Conservation (phyloP, 2,888 invertebrate genomes). For the Metopia argyrocephala region DNA sequence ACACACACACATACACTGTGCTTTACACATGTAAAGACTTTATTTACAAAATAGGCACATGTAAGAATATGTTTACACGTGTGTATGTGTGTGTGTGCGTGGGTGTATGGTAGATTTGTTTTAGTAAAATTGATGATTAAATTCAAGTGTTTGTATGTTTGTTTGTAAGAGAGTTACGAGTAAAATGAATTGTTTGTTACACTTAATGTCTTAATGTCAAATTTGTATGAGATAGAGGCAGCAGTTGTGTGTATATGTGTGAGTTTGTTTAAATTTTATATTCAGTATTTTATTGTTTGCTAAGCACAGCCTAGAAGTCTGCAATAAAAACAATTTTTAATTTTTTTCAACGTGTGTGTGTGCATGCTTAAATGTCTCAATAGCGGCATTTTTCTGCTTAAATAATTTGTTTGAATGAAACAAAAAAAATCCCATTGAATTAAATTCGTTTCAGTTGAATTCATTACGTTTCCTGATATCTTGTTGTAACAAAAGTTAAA, state of each 20-base stretch:
- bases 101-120: slow-evolving; percentile 26
- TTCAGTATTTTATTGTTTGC: slow-evolving; percentile 3
- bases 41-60: background rate
- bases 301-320: background rate
- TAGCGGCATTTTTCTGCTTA: slow-evolving; percentile 51
- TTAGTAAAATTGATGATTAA: slow-evolving; percentile 48
- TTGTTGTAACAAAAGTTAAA: slow-evolving; percentile 64
- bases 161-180: background rate
- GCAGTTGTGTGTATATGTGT: background rate
- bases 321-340: background rate
- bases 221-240: background rate
- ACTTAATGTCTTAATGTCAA: background rate
- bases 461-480: background rate
- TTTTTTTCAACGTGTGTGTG: background rate
- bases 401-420: slow-evolving; percentile 45
- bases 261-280: slow-evolving; percentile 24
- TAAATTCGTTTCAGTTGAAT: slow-evolving; percentile 6
- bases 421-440: slow-evolving; percentile 34
- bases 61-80: background rate
- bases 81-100: background rate
- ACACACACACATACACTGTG: background rate
- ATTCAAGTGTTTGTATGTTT: slow-evolving; percentile 3
- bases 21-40: background rate
- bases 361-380: background rate
- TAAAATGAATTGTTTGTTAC: background rate